These are phyloP conservation scores for Melitaea athalia DNA, from an alignment of 2,888 invertebrate species.

Conservation along the genomic window DNA sequence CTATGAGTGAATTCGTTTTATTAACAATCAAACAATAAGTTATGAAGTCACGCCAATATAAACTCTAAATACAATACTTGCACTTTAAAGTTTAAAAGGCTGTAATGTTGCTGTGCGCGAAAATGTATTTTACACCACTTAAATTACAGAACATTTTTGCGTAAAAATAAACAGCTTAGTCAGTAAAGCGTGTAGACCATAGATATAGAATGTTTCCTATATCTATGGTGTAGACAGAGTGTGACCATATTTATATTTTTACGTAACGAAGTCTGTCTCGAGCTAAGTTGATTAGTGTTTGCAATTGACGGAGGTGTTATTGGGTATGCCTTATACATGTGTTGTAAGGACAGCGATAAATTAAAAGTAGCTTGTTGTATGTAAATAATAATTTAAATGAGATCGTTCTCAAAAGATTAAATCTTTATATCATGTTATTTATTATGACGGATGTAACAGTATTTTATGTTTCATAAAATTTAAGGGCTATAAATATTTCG, in stretches of 20 bases:
- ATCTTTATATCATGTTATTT: neutral
- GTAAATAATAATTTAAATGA: neutral
- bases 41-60: constrained; percentile 10
- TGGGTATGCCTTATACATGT: neutral
- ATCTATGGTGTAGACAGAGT: constrained; percentile 16
- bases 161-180: neutral
- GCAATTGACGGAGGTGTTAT: constrained; percentile 15
- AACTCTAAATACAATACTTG: constrained; percentile 9
- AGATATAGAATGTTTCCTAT: too few species aligned
- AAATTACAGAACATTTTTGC: neutral
- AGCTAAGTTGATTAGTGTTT: constrained; percentile 12
- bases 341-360: too few species aligned
- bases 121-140: neutral
- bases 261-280: constrained; percentile 17
- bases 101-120: neutral
- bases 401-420: neutral
- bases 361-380: too few species aligned
- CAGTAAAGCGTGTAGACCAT: constrained; percentile 13
- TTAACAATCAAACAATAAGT: constrained; percentile 1
- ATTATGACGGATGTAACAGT: neutral
- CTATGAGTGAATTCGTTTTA: neutral
- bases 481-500: neutral
- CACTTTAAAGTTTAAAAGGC: neutral
- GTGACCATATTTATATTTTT: constrained; percentile 26
- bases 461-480: neutral